Conservation (phyloP, 2,888 invertebrate species). For the Sphinx pinastri region DNA sequence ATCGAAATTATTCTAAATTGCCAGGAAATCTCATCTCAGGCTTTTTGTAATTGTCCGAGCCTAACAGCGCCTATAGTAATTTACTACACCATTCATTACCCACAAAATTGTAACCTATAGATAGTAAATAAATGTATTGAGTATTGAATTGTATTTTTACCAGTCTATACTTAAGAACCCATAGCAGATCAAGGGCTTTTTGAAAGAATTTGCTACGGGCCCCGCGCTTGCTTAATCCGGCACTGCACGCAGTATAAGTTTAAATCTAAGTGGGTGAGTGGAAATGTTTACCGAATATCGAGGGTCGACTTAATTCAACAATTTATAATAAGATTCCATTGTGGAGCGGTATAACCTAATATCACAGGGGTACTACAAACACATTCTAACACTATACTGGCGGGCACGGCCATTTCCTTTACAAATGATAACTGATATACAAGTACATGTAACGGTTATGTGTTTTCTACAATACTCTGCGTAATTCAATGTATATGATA, state of each 20-base stretch:
- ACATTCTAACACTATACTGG: not conserved
- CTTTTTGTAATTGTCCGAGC: too few relatives aligned
- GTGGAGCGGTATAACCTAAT: not conserved
- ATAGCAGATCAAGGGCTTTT: too few relatives aligned
- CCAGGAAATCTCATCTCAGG: too few relatives aligned
- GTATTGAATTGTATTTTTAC: too few relatives aligned
- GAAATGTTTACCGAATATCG: not conserved
- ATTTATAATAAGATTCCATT: slow-evolving; percentile 15
- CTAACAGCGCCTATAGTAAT: too few relatives aligned
- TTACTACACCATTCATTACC: too few relatives aligned
- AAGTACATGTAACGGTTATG: not conserved
- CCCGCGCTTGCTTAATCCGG: too few relatives aligned
- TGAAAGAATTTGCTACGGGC: too few relatives aligned
- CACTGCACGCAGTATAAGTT: not conserved
- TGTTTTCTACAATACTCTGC: not conserved
- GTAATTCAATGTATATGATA: not conserved
- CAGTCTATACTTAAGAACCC: too few relatives aligned
- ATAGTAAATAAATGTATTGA: too few relatives aligned
- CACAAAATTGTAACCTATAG: too few relatives aligned
- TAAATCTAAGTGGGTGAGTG: not conserved
- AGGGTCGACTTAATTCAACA: slow-evolving; percentile 1
- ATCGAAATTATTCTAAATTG: too few relatives aligned
- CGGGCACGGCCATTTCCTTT: slow-evolving; percentile 25
- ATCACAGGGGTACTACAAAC: slow-evolving; percentile 1
- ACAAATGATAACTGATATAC: slow-evolving; percentile 20